A percentile compares a stretch with the other conserved stretches of the same genome.
Conservation (phyloP, 2,113 vertebrate genomes). For the Bolborhynchus lineola region DNA sequence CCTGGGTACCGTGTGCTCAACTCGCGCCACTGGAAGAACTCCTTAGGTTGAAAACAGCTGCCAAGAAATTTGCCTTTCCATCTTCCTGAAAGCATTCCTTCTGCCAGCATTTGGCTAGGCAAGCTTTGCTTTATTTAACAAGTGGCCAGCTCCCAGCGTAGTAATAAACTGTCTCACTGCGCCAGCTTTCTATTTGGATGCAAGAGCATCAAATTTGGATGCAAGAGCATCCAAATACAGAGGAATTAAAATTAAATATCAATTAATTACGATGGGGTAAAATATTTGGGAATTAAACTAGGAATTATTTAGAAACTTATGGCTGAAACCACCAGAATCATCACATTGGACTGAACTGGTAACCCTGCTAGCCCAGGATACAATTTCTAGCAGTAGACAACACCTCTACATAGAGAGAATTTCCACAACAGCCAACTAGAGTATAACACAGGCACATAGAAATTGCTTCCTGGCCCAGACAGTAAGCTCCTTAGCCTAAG, state of each 20-base stretch:
- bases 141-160: constrained; percentile 25
- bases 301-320: not conserved
- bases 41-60: not conserved
- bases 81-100: not conserved
- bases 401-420: not conserved
- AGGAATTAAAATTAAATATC: constrained; percentile 37
- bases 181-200: constrained; percentile 20
- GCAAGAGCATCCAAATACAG: not conserved
- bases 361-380: not conserved
- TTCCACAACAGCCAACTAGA: not conserved
- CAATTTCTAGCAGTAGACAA: not conserved
- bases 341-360: not conserved
- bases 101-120: constrained; percentile 29
- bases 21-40: not conserved
- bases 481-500: not conserved
- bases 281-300: constrained; percentile 37
- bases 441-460: rapidly evolving
- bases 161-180: not conserved
- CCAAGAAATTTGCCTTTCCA: not conserved
- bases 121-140: constrained; percentile 19
- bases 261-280: constrained; percentile 38
- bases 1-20: not conserved
- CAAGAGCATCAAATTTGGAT: not conserved
- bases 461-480: not conserved
- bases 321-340: not conserved